phyloP scores from a whole-genome alignment of 92 coral and sea anemone genomes.

The Pocillopora grandis region DNA sequence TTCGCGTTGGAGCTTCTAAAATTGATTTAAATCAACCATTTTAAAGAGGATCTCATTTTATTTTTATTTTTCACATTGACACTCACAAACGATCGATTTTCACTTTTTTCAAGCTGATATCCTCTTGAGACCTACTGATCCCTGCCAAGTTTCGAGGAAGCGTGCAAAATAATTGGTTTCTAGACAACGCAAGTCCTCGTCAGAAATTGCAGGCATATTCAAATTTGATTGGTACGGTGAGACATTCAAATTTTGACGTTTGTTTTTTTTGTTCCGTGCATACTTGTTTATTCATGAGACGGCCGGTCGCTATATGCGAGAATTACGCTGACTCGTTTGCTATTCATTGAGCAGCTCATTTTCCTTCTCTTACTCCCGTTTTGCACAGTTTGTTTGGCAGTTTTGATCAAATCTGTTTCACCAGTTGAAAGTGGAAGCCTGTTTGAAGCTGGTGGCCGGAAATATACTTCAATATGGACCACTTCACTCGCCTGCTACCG shows the following conservation, averaged over 20 bases:
- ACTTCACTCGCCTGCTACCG: constrained; percentile 49
- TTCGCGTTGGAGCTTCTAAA: no score
- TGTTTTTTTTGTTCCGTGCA: neutral
- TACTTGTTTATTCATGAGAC: constrained; percentile 49
- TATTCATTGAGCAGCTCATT: constrained; percentile 4
- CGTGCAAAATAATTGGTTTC: constrained; percentile 14
- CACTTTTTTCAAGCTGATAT: no score
- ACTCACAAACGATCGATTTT: no score
- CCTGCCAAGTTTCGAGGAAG: neutral
- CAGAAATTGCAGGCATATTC: constrained; percentile 18
- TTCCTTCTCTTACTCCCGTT: neutral
- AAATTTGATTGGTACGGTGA: constrained; percentile 34
- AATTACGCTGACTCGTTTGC: constrained; percentile 6
- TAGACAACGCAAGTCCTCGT: constrained; percentile 18
- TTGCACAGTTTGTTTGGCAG: neutral
- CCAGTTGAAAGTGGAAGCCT: neutral
- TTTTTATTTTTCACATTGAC: no score
- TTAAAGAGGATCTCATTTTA: no score
- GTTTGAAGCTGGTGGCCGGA: neutral
- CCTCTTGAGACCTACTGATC: neutral
- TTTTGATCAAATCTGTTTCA: neutral
- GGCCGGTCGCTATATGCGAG: constrained; percentile 26
- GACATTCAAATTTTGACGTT: constrained; percentile 48
- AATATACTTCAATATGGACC: constrained; percentile 30
- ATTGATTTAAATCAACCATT: no score